Percentiles rank a stretch among this genome's conserved stretches.
These are phyloP conservation scores for Limenitis camilla DNA, from an alignment of 2,888 invertebrate species.

Conservation along the genomic window DNA sequence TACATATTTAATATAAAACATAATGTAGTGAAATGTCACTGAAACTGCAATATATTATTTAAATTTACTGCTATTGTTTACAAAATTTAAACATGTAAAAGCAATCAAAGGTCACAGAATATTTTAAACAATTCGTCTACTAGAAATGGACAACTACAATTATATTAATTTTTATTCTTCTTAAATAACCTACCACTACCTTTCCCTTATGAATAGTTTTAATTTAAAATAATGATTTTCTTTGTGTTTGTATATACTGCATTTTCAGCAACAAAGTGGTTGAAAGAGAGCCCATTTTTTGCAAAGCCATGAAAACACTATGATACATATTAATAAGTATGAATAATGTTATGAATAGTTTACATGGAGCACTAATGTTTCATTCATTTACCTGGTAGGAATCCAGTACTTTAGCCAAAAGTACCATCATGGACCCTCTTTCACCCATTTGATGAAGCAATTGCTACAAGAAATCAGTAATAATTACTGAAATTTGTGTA, in stretches of 20 bases:
- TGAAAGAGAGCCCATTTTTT: conserved; percentile 57
- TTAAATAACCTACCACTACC: no score
- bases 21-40: no score
- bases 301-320: conserved; percentile 19
- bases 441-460: conserved; percentile 68
- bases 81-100: no score
- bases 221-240: background rate
- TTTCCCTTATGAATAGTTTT: no score
- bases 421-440: conserved; percentile 68
- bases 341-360: conserved; percentile 5
- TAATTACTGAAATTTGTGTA: background rate
- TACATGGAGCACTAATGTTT: conserved; percentile 9
- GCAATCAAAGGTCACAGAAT: background rate
- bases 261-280: conserved; percentile 11
- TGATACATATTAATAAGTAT: conserved; percentile 7
- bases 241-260: conserved; percentile 3
- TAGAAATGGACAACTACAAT: background rate
- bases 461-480: conserved; percentile 51
- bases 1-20: background rate
- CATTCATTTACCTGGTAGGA: conserved; percentile 51
- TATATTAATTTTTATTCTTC: no score
- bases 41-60: no score
- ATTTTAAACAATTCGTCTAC: background rate
- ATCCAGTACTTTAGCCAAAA: conserved; percentile 63
- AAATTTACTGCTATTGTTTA: no score